These are phyloP conservation scores for Isoperla grammatica DNA, from an alignment of 2,888 invertebrate genomes.

Conservation along the genomic window DNA sequence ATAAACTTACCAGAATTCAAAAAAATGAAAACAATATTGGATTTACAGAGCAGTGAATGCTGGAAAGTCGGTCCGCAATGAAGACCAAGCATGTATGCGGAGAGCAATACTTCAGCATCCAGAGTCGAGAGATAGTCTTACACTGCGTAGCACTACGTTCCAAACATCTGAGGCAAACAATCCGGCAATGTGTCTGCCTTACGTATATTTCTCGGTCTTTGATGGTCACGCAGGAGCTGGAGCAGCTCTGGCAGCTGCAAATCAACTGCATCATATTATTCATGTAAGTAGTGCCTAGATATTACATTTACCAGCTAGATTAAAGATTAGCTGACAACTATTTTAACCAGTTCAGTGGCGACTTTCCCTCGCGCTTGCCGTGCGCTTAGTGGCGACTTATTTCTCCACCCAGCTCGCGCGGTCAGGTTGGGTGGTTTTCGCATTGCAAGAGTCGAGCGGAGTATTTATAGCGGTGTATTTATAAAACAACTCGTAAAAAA, in stretches of 20 bases:
- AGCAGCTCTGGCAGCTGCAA: constrained; percentile 69
- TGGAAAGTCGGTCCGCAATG: constrained; percentile 72
- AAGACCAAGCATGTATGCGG: constrained; percentile 60
- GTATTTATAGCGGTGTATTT: too few relatives aligned
- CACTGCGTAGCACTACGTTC: neutral
- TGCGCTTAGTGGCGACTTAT: too few relatives aligned
- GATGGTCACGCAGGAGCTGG: constrained; percentile 83
- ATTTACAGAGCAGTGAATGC: constrained; percentile 59
- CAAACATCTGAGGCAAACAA: constrained; percentile 13
- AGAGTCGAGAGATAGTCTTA: constrained; percentile 20
- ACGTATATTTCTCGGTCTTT: constrained; percentile 73
- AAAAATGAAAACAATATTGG: neutral
- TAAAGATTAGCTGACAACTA: too few relatives aligned
- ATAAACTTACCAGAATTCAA: too few relatives aligned
- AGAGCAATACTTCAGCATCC: constrained; percentile 36
- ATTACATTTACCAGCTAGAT: too few relatives aligned
- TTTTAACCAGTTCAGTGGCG: too few relatives aligned
- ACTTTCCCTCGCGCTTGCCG: too few relatives aligned
- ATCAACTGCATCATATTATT: constrained; percentile 70
- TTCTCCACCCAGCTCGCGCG: too few relatives aligned
- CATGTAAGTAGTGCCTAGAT: constrained; percentile 49
- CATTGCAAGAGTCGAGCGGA: too few relatives aligned
- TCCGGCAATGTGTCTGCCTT: constrained; percentile 48
- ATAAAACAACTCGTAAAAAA: too few relatives aligned
- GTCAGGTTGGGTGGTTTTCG: too few relatives aligned